These are phyloP conservation scores for Cinara cedri DNA, from an alignment of 2,888 invertebrate genomes.

Conservation along the genomic window DNA sequence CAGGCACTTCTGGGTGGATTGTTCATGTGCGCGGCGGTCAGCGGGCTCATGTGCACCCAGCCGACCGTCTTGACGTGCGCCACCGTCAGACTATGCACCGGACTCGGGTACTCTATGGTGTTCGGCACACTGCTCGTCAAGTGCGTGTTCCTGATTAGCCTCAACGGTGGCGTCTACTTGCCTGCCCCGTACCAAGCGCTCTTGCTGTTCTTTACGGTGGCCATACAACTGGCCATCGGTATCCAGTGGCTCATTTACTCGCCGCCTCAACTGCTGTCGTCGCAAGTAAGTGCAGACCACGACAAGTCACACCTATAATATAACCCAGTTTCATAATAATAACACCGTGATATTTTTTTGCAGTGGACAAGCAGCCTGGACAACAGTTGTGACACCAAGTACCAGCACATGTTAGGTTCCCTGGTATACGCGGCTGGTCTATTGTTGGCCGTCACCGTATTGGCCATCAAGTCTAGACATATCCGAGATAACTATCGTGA, in stretches of 20 bases:
- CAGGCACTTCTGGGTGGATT: constrained; percentile 85
- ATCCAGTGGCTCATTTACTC: constrained; percentile 83
- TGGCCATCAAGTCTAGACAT: constrained; percentile 84
- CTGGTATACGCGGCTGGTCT: constrained; percentile 83
- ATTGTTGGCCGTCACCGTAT: constrained; percentile 81
- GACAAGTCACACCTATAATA: background rate
- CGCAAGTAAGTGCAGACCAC: constrained; percentile 31
- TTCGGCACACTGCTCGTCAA: constrained; percentile 92
- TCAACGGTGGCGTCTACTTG: constrained; percentile 88
- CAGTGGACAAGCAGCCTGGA: constrained; percentile 51
- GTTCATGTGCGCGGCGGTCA: constrained; percentile 80
- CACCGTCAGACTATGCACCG: constrained; percentile 80
- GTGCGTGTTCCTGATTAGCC: constrained; percentile 88
- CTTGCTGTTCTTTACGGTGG: constrained; percentile 85
- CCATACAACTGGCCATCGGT: constrained; percentile 86
- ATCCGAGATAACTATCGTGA: constrained; percentile 93
- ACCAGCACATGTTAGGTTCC: constrained; percentile 77
- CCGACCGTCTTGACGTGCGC: constrained; percentile 83
- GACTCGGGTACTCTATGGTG: constrained; percentile 78
- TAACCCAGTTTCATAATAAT: no score
- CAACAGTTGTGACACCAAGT: constrained; percentile 61
- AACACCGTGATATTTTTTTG: background rate
- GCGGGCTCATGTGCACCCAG: constrained; percentile 77
- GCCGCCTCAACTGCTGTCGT: constrained; percentile 69
- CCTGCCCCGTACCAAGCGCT: constrained; percentile 90